Conservation (phyloP, 2,888 invertebrate species). For the Podabrus alpinus region DNA sequence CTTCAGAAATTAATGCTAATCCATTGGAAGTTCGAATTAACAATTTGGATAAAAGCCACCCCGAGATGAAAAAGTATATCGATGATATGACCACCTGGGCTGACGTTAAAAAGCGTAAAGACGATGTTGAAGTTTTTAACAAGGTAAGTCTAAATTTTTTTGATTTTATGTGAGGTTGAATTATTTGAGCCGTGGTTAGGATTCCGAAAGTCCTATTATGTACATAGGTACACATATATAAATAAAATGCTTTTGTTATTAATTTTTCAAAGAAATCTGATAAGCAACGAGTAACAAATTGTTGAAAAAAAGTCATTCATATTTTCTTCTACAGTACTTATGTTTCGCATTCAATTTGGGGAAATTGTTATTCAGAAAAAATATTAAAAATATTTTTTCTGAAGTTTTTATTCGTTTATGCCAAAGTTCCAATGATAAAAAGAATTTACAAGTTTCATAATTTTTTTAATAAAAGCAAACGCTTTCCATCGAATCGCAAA, state of each 20-base stretch:
- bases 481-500: neutral
- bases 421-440: neutral
- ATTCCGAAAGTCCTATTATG: too few species aligned
- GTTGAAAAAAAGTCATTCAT: neutral
- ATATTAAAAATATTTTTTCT: neutral
- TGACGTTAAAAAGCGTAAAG: slow-evolving; percentile 61
- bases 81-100: slow-evolving; percentile 61
- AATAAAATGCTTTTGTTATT: too few species aligned
- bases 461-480: neutral
- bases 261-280: neutral
- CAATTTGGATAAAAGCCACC: slow-evolving; percentile 57
- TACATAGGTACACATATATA: too few species aligned
- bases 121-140: slow-evolving; percentile 65
- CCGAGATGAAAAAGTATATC: slow-evolving; percentile 58
- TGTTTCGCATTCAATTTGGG: neutral
- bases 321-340: too few species aligned
- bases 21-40: slow-evolving; percentile 62
- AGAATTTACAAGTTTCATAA: neutral
- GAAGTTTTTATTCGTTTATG: neutral
- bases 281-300: neutral
- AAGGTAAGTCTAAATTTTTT: slow-evolving; percentile 46
- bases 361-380: neutral
- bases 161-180: too few species aligned
- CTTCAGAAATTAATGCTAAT: slow-evolving; percentile 60
- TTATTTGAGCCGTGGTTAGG: too few species aligned